Evolutionary conservation across 1,140 invertebrate genomes (phyloP).

Genomic region (Zaprionus inermis): DNA sequence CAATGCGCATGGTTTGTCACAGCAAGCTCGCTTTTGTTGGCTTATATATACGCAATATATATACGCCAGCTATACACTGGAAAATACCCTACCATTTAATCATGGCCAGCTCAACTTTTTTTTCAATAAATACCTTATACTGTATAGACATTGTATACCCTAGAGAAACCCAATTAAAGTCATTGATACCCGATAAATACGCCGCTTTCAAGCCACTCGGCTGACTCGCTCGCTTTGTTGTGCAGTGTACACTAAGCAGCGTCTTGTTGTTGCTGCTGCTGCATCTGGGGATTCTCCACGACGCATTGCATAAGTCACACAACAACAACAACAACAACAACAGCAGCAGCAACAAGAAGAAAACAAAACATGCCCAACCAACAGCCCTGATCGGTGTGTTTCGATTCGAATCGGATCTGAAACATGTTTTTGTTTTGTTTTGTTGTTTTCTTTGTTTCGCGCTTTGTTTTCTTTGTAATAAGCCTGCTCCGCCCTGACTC

Average conservation of each 20-base stretch:
- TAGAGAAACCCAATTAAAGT: background rate
- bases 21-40: no score
- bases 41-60: no score
- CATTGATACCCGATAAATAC: background rate
- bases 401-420: constrained; percentile 11
- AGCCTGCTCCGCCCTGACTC: background rate
- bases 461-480: constrained; percentile 7
- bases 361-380: constrained; percentile 13
- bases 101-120: no score
- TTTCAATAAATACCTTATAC: background rate
- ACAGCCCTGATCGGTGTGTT: constrained; percentile 28
- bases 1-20: no score
- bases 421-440: constrained; percentile 21
- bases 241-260: constrained; percentile 19
- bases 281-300: constrained; percentile 16
- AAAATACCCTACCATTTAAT: background rate
- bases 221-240: background rate
- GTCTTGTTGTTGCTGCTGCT: background rate
- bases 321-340: constrained; percentile 19
- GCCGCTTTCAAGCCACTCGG: no score
- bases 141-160: background rate
- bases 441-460: constrained; percentile 24
- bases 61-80: background rate
- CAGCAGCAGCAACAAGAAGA: constrained; percentile 12
- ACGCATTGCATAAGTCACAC: constrained; percentile 38